Evolutionary conservation across 2,888 invertebrate genomes (phyloP).

Genomic region (Spatulosminthurus flaviceps): DNA sequence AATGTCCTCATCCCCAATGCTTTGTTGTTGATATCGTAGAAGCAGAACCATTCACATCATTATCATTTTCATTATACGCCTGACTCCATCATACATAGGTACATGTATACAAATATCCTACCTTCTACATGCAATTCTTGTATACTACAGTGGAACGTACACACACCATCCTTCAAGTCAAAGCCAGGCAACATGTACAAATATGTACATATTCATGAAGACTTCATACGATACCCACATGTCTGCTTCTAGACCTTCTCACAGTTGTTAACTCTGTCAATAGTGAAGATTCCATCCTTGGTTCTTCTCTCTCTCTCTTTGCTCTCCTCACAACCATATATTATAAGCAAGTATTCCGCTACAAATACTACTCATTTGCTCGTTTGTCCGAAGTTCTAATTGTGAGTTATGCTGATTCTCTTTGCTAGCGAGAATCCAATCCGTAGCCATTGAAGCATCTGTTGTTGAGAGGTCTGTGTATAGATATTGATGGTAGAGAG

Average conservation of each 20-base stretch:
- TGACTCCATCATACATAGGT: background rate
- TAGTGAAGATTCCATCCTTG: conserved; percentile 8
- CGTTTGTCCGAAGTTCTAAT: background rate
- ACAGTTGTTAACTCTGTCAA: conserved; percentile 12
- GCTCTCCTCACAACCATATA: background rate
- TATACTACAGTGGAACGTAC: background rate
- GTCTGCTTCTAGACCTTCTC: background rate
- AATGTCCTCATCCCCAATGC: conserved; percentile 30
- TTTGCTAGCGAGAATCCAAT: no score
- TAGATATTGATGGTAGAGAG: background rate
- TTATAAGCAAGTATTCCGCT: background rate
- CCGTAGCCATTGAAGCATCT: background rate
- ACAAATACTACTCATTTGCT: conserved; percentile 2
- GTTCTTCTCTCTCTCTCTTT: background rate
- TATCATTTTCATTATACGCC: background rate
- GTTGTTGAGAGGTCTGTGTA: background rate
- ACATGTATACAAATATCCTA: background rate
- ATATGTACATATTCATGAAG: background rate
- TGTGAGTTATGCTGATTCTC: background rate
- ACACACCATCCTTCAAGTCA: background rate
- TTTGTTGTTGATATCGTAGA: conserved; percentile 27
- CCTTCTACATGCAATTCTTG: background rate
- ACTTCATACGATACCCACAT: background rate
- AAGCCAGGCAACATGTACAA: background rate
- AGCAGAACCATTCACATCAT: conserved; percentile 8